Evolutionary conservation across 2,888 invertebrate species (phyloP).

Genomic region (Nephrotoma guestfalica): DNA sequence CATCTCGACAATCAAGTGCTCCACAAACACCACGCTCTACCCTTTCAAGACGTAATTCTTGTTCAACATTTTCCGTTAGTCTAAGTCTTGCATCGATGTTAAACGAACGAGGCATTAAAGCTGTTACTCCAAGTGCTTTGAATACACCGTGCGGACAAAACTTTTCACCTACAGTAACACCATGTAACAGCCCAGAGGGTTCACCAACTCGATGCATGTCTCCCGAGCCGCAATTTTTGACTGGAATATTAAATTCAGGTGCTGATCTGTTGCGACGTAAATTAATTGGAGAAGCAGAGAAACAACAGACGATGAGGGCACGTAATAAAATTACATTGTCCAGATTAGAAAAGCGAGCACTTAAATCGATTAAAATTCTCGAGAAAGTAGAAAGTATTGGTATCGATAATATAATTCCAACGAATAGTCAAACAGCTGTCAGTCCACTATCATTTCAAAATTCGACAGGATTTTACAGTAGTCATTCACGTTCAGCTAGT

Average conservation of each 20-base stretch:
- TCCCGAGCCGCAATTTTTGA: constrained; percentile 33
- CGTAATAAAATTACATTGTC: constrained; percentile 27
- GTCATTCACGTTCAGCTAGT: constrained; percentile 49
- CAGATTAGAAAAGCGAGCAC: constrained; percentile 29
- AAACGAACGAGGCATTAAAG: constrained; percentile 61
- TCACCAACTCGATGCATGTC: constrained; percentile 41
- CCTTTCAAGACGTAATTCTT: constrained; percentile 63
- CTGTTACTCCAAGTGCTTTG: constrained; percentile 49
- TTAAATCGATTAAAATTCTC: constrained; percentile 41
- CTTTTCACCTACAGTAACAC: constrained; percentile 72
- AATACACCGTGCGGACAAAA: constrained; percentile 47
- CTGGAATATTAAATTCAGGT: constrained; percentile 46
- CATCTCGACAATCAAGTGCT: constrained; percentile 34
- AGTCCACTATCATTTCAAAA: constrained; percentile 32
- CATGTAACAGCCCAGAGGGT: constrained; percentile 66
- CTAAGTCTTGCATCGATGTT: constrained; percentile 58
- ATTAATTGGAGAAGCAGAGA: constrained; percentile 37
- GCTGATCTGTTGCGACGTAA: constrained; percentile 50
- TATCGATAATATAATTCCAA: constrained; percentile 45
- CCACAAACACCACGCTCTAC: constrained; percentile 34
- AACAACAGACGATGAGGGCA: constrained; percentile 20
- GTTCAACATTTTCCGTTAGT: constrained; percentile 60
- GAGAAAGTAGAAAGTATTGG: constrained; percentile 55
- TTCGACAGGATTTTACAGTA: constrained; percentile 24
- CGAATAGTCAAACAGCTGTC: background rate